Evolutionary conservation across 2,888 invertebrate species (phyloP).

Genomic region (Eupithecia subfuscata): DNA sequence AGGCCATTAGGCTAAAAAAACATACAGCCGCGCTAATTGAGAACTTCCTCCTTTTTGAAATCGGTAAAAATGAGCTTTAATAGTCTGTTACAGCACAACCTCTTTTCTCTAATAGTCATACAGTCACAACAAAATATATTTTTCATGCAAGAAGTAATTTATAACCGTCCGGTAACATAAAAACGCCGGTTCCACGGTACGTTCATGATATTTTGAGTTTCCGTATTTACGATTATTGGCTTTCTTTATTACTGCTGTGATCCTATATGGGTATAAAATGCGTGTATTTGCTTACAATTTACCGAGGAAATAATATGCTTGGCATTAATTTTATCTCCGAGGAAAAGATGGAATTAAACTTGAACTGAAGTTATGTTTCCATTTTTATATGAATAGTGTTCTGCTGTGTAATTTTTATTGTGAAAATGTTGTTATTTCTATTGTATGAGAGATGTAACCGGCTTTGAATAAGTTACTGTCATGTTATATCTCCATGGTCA

Average conservation of each 20-base stretch:
- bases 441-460: too few species aligned
- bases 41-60: too few species aligned
- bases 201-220: conserved; percentile 9
- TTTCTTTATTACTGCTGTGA: conserved; percentile 43
- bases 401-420: too few species aligned
- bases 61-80: too few species aligned
- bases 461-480: too few species aligned
- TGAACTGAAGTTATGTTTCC: background rate
- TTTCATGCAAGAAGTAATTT: background rate
- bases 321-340: conserved; percentile 1
- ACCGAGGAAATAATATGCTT: background rate
- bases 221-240: conserved; percentile 45
- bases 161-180: conserved; percentile 21
- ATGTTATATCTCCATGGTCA: too few species aligned
- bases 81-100: too few species aligned
- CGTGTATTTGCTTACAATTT: conserved; percentile 23
- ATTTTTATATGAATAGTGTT: too few species aligned
- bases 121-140: background rate
- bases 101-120: background rate
- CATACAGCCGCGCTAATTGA: too few species aligned
- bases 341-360: background rate
- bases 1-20: too few species aligned
- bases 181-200: conserved; percentile 16
- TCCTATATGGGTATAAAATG: conserved; percentile 25
- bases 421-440: too few species aligned